Evolutionary conservation across 2,113 vertebrate genomes (phyloP), one percentile per base, ranked within the genome.

Genomic region (Semicossyphus pulcher): DNA sequence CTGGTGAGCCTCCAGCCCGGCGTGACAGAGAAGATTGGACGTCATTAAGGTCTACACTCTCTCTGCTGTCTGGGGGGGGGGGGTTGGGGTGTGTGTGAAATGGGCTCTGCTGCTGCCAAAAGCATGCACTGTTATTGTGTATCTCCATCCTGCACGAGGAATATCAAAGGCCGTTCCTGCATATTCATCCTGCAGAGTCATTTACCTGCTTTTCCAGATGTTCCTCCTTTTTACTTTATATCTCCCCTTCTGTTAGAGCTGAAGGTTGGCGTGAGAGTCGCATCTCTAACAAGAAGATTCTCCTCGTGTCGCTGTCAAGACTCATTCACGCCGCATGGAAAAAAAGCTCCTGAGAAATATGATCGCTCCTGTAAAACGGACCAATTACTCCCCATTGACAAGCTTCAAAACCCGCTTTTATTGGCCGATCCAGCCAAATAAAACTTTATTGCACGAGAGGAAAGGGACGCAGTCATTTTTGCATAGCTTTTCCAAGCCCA

Each of bases 351-450:
- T 89, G 95, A 96, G 96, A 96, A 97, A 97, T 97, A 97, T 96
- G 96, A 97, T 97, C 95, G 93, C 95, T 94, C 95, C 95, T 95
- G 95, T 97, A 97, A 98, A 98, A 95, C 91, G 93, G 93, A 95
- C 94, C 96, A 95, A 98, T 97, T 98, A 96, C 95, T 96, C 96
- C 96, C 95, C 94, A 95, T 95, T 95, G 96, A 95, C 96, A 97
- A 96, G 95, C 95, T 96, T 96, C 96, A 97, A 96, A 97, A 95
- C 86, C 80, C 74, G 63, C 64, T 97, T 97, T 99, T 97, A 97
- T 97, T 95, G 96, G 96, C 95, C 94, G 95, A 96, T 98, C 97
- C 95, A 95, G 97, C 95, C 96, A 95, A 98, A 97, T 98, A 97
- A 97, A 99, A 97, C 93, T 98, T 98, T 98, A 98, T 96, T 95